Base-by-base conservation (phyloP, 2,113 vertebrate species). In the Coracopsis vasa region DNA sequence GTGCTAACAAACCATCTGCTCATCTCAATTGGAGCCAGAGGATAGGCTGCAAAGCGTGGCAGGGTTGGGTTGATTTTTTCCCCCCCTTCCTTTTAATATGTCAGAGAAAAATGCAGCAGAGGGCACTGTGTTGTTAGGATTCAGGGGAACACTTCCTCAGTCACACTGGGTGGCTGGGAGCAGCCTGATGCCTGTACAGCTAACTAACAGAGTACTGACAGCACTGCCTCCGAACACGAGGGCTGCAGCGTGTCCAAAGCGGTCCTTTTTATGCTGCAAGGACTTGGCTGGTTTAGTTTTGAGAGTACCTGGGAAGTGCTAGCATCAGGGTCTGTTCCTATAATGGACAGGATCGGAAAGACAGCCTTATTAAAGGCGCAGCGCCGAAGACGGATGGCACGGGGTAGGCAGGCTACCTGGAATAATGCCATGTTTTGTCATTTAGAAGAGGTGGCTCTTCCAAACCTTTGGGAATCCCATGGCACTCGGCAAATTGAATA, bases 61-160 rank as follows among this genome's bases (percentile, higher is more conserved):
- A 66, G 39, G 10, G 15, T 44, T 60, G 29, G n/a, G 6, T 3
- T 41, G 31, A 5, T 15, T 4, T 6, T 4, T 2, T 19, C 53
- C 5, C 54, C 33, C 33, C 5, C 2, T 21, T 70, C 44, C 27
- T 77, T 94, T 90, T 80, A 93, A 87, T 72, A 69, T 66, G 70
- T 71, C 56, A 25, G 71, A 92, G 89, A 86, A 96, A 92, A 94
- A 96, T 96, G 80, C 97, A 95, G 95, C 85, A 97, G 97, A 96
- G 97, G 97, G 97, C 97, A 97, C 93, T 97, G 94, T 97, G 95
- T 96, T 91, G 93, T 96, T 95, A 97, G n/a, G 73, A 97, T 97
- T 96, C 92, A 80, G 69, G 79, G 94, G 87, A 97, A 11, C 78
- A 44, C 62, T 74, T 53, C 50, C 31, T 27, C 65, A 88, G 87